phyloP scores from a whole-genome alignment of 2,113 vertebrate genomes.

The Calidris pygmaea region DNA sequence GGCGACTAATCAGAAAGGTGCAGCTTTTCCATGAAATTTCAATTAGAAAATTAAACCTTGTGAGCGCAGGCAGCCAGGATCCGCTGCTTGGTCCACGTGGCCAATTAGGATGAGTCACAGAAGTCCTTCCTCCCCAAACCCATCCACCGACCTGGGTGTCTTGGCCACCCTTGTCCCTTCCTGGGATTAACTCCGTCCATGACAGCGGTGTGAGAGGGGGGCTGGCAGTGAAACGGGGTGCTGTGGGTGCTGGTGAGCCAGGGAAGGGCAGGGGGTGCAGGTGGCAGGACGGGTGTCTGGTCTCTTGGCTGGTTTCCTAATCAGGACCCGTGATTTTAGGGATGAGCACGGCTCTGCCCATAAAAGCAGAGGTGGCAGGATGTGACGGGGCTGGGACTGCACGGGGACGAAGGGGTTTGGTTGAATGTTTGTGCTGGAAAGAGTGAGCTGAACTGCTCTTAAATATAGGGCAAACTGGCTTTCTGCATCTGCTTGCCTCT shows the following conservation, averaged over 20 bases:
- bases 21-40: slow-evolving; percentile 57
- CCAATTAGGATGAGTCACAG: slow-evolving; percentile 38
- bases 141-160: background rate
- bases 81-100: background rate
- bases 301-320: background rate
- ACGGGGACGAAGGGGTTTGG: background rate
- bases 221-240: background rate
- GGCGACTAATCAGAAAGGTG: slow-evolving; percentile 49
- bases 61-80: slow-evolving; percentile 20
- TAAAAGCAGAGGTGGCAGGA: background rate
- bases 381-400: background rate
- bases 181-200: background rate
- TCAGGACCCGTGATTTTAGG: background rate
- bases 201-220: background rate
- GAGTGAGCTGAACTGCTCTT: background rate
- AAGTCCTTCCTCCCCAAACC: background rate
- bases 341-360: background rate
- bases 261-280: background rate
- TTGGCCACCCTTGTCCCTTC: background rate
- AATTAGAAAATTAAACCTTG: slow-evolving; percentile 64
- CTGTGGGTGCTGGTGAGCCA: background rate
- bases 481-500: background rate
- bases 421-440: background rate
- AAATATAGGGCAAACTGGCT: background rate
- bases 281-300: background rate